Conservation (phyloP, 2,113 vertebrate genomes). For the Dipodomys spectabilis region DNA sequence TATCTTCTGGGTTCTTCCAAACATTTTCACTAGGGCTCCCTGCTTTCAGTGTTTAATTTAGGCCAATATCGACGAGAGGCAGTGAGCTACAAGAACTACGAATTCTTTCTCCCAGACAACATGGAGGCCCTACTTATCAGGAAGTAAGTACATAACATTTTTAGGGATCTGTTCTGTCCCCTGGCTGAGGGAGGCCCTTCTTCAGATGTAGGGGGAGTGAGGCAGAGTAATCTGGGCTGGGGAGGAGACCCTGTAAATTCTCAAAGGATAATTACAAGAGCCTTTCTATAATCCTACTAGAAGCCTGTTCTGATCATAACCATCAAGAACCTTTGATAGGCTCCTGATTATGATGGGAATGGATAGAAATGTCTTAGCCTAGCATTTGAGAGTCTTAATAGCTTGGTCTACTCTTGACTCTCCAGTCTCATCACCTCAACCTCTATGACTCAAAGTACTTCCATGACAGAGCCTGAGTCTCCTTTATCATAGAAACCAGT, state of each 20-base stretch:
- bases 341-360: background rate
- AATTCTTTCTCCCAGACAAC: slow-evolving; percentile 94
- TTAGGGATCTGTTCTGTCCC: background rate
- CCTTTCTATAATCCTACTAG: background rate
- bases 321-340: slow-evolving; percentile 36
- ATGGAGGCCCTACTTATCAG: slow-evolving; percentile 92
- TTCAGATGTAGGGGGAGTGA: background rate
- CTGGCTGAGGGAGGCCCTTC: background rate
- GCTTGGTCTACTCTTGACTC: background rate
- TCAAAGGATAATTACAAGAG: background rate
- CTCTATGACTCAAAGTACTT: background rate
- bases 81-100: slow-evolving; percentile 91
- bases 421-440: background rate
- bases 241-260: background rate
- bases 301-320: slow-evolving; percentile 3
- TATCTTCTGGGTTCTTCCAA: slow-evolving; percentile 5
- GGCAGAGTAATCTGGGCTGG: background rate
- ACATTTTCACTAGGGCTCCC: slow-evolving; percentile 38
- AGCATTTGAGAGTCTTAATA: slow-evolving; percentile 16
- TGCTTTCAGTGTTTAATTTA: slow-evolving; percentile 92
- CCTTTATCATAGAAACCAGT: slow-evolving; percentile 9
- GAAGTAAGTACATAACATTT: slow-evolving; percentile 85
- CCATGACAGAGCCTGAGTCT: background rate
- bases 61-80: slow-evolving; percentile 94
- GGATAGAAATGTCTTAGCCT: slow-evolving; percentile 22